Evolutionary conservation across 2,888 invertebrate genomes (phyloP).

Genomic region (Cephus spinipes): DNA sequence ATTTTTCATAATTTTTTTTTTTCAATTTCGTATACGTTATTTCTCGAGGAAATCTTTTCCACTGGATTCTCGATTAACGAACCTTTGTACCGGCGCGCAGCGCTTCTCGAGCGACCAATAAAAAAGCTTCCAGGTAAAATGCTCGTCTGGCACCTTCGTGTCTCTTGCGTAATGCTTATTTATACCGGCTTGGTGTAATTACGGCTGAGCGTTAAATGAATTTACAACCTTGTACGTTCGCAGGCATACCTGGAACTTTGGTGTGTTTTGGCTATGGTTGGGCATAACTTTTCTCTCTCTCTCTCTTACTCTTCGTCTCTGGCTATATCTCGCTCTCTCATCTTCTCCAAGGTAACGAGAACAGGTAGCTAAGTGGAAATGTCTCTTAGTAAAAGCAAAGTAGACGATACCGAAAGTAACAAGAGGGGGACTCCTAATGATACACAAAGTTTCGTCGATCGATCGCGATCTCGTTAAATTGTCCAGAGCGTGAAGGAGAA

Average conservation of each 20-base stretch:
- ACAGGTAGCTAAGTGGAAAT: neutral
- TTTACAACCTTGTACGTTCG: conserved; percentile 1
- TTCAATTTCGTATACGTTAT: neutral
- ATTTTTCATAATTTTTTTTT: neutral
- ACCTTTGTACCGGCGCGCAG: neutral
- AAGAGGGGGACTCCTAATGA: neutral
- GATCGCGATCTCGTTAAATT: neutral
- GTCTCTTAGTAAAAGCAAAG: neutral
- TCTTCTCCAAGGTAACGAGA: neutral
- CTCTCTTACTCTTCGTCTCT: neutral
- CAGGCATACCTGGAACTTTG: neutral
- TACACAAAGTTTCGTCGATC: neutral
- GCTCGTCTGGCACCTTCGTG: neutral
- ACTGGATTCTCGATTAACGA: neutral
- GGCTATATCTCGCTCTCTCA: neutral
- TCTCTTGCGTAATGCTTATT: neutral
- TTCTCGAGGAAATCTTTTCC: neutral
- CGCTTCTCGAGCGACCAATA: neutral
- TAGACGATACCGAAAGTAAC: neutral
- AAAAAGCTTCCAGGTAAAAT: neutral
- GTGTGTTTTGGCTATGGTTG: neutral
- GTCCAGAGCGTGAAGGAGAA: neutral
- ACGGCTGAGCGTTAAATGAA: neutral
- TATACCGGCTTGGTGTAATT: neutral
- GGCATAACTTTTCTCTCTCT: neutral